A percentile compares a stretch with the other conserved stretches of the same genome.
Evolutionary conservation across 2,888 invertebrate species (phyloP).

Genomic region (Caenorhabditis zanzibari): DNA sequence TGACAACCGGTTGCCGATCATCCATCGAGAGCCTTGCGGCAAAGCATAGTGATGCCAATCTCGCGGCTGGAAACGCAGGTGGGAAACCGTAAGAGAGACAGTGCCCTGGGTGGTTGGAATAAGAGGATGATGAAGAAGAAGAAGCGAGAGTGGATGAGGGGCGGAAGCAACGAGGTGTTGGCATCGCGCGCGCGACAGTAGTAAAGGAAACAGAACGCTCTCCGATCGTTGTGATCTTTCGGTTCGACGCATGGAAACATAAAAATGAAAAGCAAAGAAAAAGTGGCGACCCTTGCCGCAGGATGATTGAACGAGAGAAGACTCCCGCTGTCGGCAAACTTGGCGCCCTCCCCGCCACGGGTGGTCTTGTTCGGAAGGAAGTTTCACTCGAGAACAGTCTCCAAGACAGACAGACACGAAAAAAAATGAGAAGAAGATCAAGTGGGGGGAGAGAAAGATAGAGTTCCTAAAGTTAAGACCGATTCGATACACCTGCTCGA

Average conservation of each 20-base stretch:
- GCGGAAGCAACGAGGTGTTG: constrained; percentile 22
- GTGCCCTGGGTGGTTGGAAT: constrained; percentile 20
- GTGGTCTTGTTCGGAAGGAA: constrained; percentile 57
- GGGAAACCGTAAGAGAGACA: constrained; percentile 44
- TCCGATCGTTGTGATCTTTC: constrained; percentile 54
- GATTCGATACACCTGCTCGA: constrained; percentile 23
- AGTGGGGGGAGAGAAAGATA: constrained; percentile 20
- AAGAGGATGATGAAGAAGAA: constrained; percentile 27
- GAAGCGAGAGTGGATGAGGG: not conserved
- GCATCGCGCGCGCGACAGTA: not conserved
- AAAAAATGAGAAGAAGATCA: constrained; percentile 38
- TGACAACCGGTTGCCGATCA: constrained; percentile 69
- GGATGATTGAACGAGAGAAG: constrained; percentile 50
- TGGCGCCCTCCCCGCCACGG: constrained; percentile 51
- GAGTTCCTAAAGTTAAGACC: constrained; percentile 6
- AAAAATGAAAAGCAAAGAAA: constrained; percentile 57
- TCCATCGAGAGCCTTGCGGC: constrained; percentile 67
- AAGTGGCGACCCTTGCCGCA: constrained; percentile 50
- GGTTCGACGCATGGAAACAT: constrained; percentile 55
- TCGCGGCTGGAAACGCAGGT: constrained; percentile 34
- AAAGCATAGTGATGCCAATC: constrained; percentile 47
- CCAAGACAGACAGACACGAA: constrained; percentile 40
- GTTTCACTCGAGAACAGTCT: constrained; percentile 45
- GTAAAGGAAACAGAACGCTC: constrained; percentile 30
- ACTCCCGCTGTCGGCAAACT: constrained; percentile 47